A percentile compares a stretch with the other conserved stretches of the same genome.
Conservation (phyloP, 2,113 vertebrate species). For the Solenodon paradoxus region DNA sequence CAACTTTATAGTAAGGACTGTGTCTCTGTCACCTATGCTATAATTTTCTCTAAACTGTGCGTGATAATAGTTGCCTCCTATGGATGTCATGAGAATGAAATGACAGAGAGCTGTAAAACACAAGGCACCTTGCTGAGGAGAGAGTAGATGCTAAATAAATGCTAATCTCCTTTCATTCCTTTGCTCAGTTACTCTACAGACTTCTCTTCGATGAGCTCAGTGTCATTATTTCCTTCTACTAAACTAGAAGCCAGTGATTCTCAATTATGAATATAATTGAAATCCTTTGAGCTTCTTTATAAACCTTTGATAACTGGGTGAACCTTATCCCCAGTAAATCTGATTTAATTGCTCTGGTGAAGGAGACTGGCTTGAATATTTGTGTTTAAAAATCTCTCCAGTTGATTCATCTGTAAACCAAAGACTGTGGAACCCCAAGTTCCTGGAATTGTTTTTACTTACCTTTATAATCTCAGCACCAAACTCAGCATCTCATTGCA, state of each 20-base stretch:
- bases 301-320: background rate
- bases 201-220: background rate
- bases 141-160: background rate
- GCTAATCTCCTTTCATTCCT: background rate
- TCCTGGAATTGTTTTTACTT: background rate
- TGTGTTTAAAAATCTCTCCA: background rate
- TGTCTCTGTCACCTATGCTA: background rate
- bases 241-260: background rate
- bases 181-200: background rate
- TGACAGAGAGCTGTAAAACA: background rate
- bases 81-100: background rate
- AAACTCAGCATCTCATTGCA: background rate
- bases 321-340: background rate
- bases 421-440: background rate
- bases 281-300: background rate
- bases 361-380: background rate
- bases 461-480: background rate
- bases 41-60: background rate
- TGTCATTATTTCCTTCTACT: background rate
- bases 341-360: background rate
- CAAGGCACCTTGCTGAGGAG: background rate
- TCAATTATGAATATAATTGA: background rate
- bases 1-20: background rate
- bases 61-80: background rate
- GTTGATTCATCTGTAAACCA: background rate